These are phyloP conservation scores for Polypedilum vanderplanki DNA, from an alignment of 1,140 invertebrate species.

Conservation along the genomic window DNA sequence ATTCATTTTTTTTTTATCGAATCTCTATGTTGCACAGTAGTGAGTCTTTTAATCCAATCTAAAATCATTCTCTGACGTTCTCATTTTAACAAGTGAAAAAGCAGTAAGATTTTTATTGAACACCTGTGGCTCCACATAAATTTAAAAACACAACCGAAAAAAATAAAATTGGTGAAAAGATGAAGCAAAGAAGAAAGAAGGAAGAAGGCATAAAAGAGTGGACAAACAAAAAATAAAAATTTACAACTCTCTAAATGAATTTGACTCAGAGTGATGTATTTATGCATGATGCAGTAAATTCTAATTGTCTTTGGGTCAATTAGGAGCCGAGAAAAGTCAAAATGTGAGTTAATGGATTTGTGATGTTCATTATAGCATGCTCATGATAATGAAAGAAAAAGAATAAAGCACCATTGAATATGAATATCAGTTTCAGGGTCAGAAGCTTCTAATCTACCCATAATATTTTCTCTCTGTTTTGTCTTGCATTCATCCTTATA, in stretches of 20 bases:
- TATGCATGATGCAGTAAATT: neutral
- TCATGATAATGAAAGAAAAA: neutral
- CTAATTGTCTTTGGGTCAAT: slow-evolving; percentile 9
- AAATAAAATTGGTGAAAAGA: slow-evolving; percentile 8
- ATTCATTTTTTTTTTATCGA: neutral
- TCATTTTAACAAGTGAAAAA: slow-evolving; percentile 23
- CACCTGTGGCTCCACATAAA: slow-evolving; percentile 19
- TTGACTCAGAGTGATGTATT: neutral
- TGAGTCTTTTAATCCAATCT: neutral
- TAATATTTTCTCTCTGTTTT: too few relatives aligned
- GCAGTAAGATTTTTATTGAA: slow-evolving; percentile 11
- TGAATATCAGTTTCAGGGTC: too few relatives aligned
- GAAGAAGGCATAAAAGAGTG: slow-evolving; percentile 23
- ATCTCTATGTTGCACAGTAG: neutral
- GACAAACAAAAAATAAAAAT: slow-evolving; percentile 22
- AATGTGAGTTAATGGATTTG: slow-evolving; percentile 19
- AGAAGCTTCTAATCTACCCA: too few relatives aligned
- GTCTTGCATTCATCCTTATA: too few relatives aligned
- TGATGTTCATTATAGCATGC: neutral
- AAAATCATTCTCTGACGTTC: slow-evolving; percentile 2
- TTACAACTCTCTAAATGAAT: slow-evolving; percentile 15
- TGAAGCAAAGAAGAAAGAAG: neutral
- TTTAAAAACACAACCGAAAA: neutral
- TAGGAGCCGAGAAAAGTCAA: neutral
- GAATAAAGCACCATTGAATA: too few relatives aligned